Evolutionary conservation across 2,113 vertebrate species (phyloP), one percentile per base, ranked within the genome.

Genomic region (Neotoma lepida): DNA sequence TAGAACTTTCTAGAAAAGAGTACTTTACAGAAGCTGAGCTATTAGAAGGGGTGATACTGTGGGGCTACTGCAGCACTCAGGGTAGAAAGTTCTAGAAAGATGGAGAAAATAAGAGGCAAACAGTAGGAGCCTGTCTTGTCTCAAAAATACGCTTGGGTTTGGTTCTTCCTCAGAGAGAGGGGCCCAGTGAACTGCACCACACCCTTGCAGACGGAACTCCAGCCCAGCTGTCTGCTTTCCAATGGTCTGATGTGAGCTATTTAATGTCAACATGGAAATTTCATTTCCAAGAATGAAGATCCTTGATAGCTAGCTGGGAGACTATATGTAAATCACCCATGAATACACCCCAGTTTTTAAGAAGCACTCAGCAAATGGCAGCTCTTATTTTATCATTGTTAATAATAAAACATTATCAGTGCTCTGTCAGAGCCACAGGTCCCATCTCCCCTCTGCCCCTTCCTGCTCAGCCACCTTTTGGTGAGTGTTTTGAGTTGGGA

Each of bases 271-370:
- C 56, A 49, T 56, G 73, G 15, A 46, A 51, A 46, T 77, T 76
- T 80, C 24, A 18, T 88, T 89, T 95, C 64, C 18, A 81, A 86
- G 77, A 87, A 93, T 18, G n/a, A 39, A 73, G 12, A 88, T 26
- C 22, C 26, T 15, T 63, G 49, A 70, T 24, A 39, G 64, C 17
- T 82, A 54, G 56, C 0, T 92, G 56, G 90, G 26, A 90, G 58
- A 84, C 71, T 33, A 35, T 41, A 44, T 26, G 6, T 41, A 92
- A 82, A 77, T 82, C 39, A 58, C 35, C 88, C 74, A 49, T 1
- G 46, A 54, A 81, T 61, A 44, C 28, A 78, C 39, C 4, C 17
- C 9, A 39, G 63, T 30, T 74, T 44, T 46, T 2, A 70, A 71
- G 64, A 90, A 64, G 28, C 14, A 70, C n/a, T 78, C 12, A 4